Percentiles rank a stretch among this genome's conserved stretches.
Evolutionary conservation across 2,797 vertebrate species (phyloP).

Genomic region (Danio aesculapii): DNA sequence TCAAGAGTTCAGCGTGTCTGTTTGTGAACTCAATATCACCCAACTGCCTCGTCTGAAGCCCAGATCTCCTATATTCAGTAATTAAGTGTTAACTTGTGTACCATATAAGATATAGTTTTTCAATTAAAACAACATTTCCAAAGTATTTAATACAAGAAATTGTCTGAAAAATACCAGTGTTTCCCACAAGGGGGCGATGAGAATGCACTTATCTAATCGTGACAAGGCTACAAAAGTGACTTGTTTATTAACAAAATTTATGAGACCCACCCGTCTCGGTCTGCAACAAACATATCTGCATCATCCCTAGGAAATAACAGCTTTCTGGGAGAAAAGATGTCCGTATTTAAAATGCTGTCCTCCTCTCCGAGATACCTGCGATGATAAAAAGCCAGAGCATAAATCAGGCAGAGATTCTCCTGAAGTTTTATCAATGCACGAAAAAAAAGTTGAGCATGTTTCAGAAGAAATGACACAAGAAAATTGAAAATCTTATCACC

Average conservation of each 20-base stretch:
- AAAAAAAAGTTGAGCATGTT: neutral
- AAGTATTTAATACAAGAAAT: neutral
- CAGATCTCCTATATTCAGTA: constrained; percentile 53
- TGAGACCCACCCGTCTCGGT: constrained; percentile 41
- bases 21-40: constrained; percentile 85
- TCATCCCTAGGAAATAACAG: constrained; percentile 47
- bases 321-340: constrained; percentile 48
- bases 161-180: neutral
- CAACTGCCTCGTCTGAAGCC: constrained; percentile 74
- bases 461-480: neutral
- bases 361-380: constrained; percentile 39
- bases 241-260: neutral
- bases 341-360: constrained; percentile 28
- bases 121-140: neutral
- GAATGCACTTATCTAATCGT: neutral
- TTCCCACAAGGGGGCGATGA: neutral
- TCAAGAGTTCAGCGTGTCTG: constrained; percentile 79
- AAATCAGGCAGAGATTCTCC: neutral
- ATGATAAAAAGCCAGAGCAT: neutral
- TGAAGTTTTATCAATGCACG: neutral
- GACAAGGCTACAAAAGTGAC: neutral
- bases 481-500: neutral
- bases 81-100: too few species aligned
- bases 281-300: constrained; percentile 13
- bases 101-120: neutral